Percentiles rank a stretch among this genome's conserved stretches.
phyloP scores from a whole-genome alignment of 2,113 vertebrate genomes.

The Silurus asotus region DNA sequence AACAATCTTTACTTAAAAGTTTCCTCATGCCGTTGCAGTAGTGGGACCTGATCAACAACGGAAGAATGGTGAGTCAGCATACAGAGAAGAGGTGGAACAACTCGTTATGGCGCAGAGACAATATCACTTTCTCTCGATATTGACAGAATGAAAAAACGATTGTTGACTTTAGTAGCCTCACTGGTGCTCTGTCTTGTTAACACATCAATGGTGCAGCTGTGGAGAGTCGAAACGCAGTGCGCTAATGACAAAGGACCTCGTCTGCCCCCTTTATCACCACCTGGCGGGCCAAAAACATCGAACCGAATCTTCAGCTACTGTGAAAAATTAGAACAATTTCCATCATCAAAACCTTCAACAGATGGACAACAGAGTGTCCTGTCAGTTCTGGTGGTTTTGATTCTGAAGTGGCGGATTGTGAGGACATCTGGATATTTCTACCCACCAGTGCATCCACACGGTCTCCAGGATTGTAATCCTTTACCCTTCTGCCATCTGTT shows the following conservation, averaged over 20 bases:
- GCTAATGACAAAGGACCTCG: background rate
- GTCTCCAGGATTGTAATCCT: background rate
- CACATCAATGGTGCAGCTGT: background rate
- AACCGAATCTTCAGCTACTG: background rate
- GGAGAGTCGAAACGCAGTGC: background rate
- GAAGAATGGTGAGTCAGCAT: background rate
- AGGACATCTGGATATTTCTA: background rate
- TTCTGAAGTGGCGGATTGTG: background rate
- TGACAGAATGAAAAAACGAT: background rate
- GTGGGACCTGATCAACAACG: background rate
- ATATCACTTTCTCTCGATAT: background rate
- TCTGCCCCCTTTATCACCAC: background rate
- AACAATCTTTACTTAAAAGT: background rate
- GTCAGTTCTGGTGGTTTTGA: background rate
- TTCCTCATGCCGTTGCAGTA: background rate
- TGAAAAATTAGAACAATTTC: background rate
- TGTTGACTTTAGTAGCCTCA: background rate
- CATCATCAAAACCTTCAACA: background rate
- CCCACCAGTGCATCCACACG: background rate
- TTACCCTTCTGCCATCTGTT: background rate
- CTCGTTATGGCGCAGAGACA: background rate
- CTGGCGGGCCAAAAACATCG: background rate
- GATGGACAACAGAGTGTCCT: background rate
- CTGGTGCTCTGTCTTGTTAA: background rate
- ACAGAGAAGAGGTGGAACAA: background rate